Base-by-base conservation (phyloP, 2,888 invertebrate genomes). In the Drosophila ezoana region DNA sequence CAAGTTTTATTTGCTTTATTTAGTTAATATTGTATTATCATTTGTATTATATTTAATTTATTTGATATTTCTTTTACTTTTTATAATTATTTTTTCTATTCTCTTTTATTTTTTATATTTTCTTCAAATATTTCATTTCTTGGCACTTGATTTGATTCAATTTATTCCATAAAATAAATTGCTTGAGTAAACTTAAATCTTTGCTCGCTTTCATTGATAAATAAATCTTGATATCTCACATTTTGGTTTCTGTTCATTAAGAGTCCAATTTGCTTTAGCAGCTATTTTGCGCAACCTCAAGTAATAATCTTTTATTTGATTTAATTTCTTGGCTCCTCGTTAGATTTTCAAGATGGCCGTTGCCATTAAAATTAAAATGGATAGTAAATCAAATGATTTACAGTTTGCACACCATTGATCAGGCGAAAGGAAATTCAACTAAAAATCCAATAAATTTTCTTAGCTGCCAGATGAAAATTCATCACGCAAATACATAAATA, bases 401-500 rank as follows among this genome's bases (percentile, higher is more conserved):
- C 49, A 33, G 41, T 59, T 37, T 37, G 20, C 13, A 13, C n/a
- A 3, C 0, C 14, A 9, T 1, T 40, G 32, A 61, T 41, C 43
- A 10, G 9, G 40, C 13, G 28, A 32, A 53, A 52, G 48, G 32
- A 38, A 75, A 69, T 20, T 28, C 13, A 57, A 58, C 62, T 45
- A 54, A 54, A 78, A 69, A 58, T 43, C 48, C 37, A 73, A 76
- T 74, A 74, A 73, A 74, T 74, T 77, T 47, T 35, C 49, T 23
- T 58, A 28, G 61, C 53, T 67, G 69, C 28, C 68, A 72, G 72
- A 68, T 45, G 28, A 58, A 72, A 74, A 72, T 68, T 74, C 75
- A 73, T 75, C 76, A 73, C 41, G 73, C 67, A 67, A 67, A 72
- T 67, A 67, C 67, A 74, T 52, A 67, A 67, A 72, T 67, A 67